Evolutionary conservation across 2,888 invertebrate genomes (phyloP).

Genomic region (Monopis laevigella): DNA sequence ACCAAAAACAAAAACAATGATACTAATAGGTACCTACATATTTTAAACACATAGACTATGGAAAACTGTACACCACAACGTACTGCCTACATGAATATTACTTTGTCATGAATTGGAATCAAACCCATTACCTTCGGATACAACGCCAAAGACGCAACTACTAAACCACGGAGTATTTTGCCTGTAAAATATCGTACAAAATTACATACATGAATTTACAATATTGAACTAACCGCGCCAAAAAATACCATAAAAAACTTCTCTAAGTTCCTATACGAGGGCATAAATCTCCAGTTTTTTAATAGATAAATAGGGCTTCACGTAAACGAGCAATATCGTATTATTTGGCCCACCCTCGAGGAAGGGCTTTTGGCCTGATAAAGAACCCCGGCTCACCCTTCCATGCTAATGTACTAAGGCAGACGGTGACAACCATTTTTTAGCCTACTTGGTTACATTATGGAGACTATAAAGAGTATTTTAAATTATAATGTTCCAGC

Average conservation of each 20-base stretch:
- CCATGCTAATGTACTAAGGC: constrained; percentile 64
- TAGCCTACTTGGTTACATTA: constrained; percentile 67
- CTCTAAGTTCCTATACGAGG: constrained; percentile 55
- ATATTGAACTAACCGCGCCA: constrained; percentile 45
- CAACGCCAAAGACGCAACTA: no score
- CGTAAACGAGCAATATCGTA: constrained; percentile 68
- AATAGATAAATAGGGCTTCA: constrained; percentile 67
- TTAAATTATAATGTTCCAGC: constrained; percentile 64
- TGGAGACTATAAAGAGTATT: constrained; percentile 61
- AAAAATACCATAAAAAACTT: constrained; percentile 61
- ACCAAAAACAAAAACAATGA: no score
- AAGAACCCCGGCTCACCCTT: constrained; percentile 54
- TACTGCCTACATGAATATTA: no score
- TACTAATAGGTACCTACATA: no score
- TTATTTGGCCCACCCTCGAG: constrained; percentile 64
- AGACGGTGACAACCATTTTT: constrained; percentile 68
- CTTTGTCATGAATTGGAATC: no score
- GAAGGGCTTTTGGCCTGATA: constrained; percentile 57
- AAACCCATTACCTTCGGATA: no score
- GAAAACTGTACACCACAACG: no score
- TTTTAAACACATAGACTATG: no score
- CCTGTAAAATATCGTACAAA: no score
- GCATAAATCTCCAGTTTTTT: constrained; percentile 62
- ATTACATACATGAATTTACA: constrained; percentile 56
- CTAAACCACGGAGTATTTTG: no score